phyloP scores from a whole-genome alignment of 2,888 invertebrate species.

The Megamerina dolium region DNA sequence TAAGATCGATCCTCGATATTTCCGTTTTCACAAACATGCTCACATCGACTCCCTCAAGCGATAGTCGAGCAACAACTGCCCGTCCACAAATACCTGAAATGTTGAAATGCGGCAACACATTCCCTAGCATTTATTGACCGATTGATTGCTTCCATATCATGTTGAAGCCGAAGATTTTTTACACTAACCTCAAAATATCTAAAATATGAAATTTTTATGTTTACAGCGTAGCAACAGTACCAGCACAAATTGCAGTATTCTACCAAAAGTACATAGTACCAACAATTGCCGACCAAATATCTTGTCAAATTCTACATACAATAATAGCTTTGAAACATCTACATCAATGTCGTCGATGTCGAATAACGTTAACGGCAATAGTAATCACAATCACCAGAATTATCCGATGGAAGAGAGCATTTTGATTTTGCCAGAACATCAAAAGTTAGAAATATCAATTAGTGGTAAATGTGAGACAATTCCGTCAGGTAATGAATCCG shows the following conservation, averaged over 20 bases:
- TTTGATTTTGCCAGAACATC: conserved; percentile 39
- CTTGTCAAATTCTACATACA: conserved; percentile 19
- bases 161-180: too few relatives aligned
- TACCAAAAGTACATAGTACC: conserved; percentile 44
- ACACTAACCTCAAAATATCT: too few relatives aligned
- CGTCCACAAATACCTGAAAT: too few relatives aligned
- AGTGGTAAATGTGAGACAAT: conserved; percentile 36
- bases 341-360: conserved; percentile 10
- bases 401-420: conserved; percentile 40
- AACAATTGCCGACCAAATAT: conserved; percentile 26
- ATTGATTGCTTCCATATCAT: too few relatives aligned
- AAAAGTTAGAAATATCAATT: conserved; percentile 38
- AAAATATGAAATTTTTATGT: too few relatives aligned
- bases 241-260: conserved; percentile 33
- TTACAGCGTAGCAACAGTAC: too few relatives aligned
- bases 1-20: too few relatives aligned
- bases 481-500: background rate
- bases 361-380: conserved; percentile 7
- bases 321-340: conserved; percentile 9
- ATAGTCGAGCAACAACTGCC: too few relatives aligned
- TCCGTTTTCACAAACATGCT: too few relatives aligned
- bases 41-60: too few relatives aligned
- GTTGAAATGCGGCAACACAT: too few relatives aligned
- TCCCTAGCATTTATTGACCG: too few relatives aligned
- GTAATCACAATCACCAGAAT: background rate